These are phyloP conservation scores for Nebria salina DNA, from an alignment of 2,888 invertebrate genomes.

Conservation along the genomic window DNA sequence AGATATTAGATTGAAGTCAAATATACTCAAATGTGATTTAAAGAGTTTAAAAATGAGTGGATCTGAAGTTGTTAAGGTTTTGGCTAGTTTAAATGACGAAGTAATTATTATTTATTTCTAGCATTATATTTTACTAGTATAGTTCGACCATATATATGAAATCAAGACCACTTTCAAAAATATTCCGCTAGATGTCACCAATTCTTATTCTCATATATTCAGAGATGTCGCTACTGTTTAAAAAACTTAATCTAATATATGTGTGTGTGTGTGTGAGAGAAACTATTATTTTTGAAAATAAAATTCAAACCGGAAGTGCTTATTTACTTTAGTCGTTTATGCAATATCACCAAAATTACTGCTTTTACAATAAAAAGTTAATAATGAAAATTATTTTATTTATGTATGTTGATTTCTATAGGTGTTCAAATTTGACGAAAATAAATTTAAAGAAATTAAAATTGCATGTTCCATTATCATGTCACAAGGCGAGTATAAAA, in stretches of 20 bases:
- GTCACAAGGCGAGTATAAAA: constrained; percentile 43
- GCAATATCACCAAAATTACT: too few relatives aligned
- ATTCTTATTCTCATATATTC: too few relatives aligned
- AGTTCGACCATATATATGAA: neutral
- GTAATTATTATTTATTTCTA: constrained; percentile 11
- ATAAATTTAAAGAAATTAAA: constrained; percentile 45
- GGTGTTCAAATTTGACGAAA: constrained; percentile 33
- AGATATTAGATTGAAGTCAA: constrained; percentile 50
- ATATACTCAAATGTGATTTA: constrained; percentile 47
- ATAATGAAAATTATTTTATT: too few relatives aligned
- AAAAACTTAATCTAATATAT: too few relatives aligned
- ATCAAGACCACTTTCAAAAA: too few relatives aligned
- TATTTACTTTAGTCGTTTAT: too few relatives aligned
- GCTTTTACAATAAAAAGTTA: too few relatives aligned
- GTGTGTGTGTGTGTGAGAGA: too few relatives aligned
- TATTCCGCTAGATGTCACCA: too few relatives aligned
- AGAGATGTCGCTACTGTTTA: too few relatives aligned
- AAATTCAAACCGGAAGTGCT: too few relatives aligned
- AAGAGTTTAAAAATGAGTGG: constrained; percentile 35
- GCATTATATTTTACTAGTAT: neutral
- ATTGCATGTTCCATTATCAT: constrained; percentile 45
- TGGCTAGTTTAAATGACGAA: constrained; percentile 7
- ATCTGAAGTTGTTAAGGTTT: constrained; percentile 10
- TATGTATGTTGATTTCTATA: constrained; percentile 8
- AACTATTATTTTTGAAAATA: too few relatives aligned